Base-by-base conservation (phyloP, 2,113 vertebrate species). In the Mesembrinibis cayennensis region DNA sequence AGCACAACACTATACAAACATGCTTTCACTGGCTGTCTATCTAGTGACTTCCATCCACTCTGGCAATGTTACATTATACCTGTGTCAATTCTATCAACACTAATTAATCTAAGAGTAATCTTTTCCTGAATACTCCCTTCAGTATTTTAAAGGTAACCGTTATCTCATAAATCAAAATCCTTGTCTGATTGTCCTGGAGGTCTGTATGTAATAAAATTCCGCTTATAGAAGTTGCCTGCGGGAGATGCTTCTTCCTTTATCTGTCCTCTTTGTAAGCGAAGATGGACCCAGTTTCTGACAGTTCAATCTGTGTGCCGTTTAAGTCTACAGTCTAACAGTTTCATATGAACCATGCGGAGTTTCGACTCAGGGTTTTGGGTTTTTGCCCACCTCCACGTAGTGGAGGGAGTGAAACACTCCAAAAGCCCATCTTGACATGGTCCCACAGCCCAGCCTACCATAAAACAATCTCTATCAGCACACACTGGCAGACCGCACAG, bases 61-160 rank as follows among this genome's bases (percentile, higher is more conserved):
- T n/a, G n/a, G 72, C 55, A 70, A 50, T 2, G 49, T 11, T 45
- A 44, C 59, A n/a, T 34, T 16, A 52, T 1, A 65, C 45, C 34
- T 26, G 5, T 38, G 49, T 85, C 36, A 25, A 34, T 44, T 52
- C 92, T 56, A 94, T 50, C 50, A 77, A 82, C 66, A n/a, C 72
- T 82, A 82, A 97, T 84, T 94, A 87, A 96, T 82, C 81, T 82
- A 92, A 87, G 38, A 93, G 83, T 32, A 67, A 83, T 50, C 89
- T 95, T 90, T 62, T 84, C 79, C 91, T 44, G 30, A 82, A 87
- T 85, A 69, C 45, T 74, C 34, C 84, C 55, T 82, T 90, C 55
- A 74, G 56, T 83, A 8, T 67, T 89, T 63, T 56, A 76, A 88
- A 82, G 87, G 45, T 50, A 81, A 78, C 30, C 0, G 4, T 53